A percentile compares a stretch with the other conserved stretches of the same genome.
These are phyloP conservation scores for Megalonaias nervosa DNA, from an alignment of 1,140 invertebrate genomes.

Conservation along the genomic window DNA sequence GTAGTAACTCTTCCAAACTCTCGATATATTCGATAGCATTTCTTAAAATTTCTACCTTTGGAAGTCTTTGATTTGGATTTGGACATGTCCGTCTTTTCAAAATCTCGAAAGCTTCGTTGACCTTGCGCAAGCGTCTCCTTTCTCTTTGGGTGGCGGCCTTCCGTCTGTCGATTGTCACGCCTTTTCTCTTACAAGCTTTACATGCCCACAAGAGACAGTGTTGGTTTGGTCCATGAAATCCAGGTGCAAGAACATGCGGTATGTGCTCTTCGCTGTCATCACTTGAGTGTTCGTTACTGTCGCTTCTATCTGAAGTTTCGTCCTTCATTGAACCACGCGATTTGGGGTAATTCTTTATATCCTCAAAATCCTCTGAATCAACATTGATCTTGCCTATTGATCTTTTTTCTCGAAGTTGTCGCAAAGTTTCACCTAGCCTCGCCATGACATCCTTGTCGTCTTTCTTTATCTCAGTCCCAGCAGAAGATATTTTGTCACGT, in stretches of 20 bases:
- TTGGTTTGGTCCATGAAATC: conserved; percentile 72
- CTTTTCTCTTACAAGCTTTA: conserved; percentile 96
- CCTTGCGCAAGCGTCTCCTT: conserved; percentile 91
- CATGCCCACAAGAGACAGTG: conserved; percentile 95
- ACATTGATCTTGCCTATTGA: conserved; percentile 20
- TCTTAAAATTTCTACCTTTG: conserved; percentile 97
- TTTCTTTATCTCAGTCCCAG: conserved; percentile 6
- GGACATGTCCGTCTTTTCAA: conserved; percentile 92
- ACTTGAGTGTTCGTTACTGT: conserved; percentile 38
- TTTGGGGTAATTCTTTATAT: conserved; percentile 25
- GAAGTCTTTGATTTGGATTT: conserved; percentile 94
- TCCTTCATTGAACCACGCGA: conserved; percentile 43
- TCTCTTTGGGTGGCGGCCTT: conserved; percentile 97
- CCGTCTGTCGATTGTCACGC: conserved; percentile 92
- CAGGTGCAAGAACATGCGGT: conserved; percentile 71
- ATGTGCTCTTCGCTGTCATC: conserved; percentile 64
- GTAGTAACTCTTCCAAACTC: conserved; percentile 82
- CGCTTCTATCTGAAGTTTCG: conserved; percentile 39
- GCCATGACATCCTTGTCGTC: conserved; percentile 10
- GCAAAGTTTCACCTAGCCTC: neutral
- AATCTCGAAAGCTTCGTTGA: conserved; percentile 98
- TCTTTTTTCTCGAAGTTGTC: neutral
- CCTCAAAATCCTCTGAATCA: conserved; percentile 28
- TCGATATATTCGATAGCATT: conserved; percentile 99
- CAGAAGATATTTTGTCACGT: conserved; percentile 2